Evolutionary conservation across 2,888 invertebrate species (phyloP).

Genomic region (Andrena trimmerana): DNA sequence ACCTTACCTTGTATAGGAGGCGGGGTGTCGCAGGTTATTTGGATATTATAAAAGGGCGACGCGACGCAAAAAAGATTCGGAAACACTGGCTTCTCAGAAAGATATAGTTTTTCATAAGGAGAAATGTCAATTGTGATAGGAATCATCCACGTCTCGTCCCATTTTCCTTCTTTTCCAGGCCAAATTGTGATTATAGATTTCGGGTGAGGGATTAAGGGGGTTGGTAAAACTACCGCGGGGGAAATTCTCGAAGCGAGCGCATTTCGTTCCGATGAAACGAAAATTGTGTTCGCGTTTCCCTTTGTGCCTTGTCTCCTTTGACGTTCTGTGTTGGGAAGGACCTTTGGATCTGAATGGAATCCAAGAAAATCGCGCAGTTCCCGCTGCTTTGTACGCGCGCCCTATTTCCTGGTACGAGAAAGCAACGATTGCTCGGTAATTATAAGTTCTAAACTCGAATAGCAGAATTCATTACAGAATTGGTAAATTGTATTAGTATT

Average conservation of each 20-base stretch:
- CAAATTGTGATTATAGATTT: neutral
- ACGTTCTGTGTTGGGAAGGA: conserved; percentile 8
- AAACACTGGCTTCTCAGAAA: too few relatives aligned
- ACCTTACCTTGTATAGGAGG: too few relatives aligned
- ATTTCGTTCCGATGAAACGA: conserved; percentile 25
- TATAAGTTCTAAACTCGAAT: neutral
- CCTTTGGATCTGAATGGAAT: conserved; percentile 28
- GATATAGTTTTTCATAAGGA: too few relatives aligned
- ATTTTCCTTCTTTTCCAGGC: neutral
- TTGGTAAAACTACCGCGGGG: neutral
- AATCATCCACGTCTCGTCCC: neutral
- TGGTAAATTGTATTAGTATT: neutral
- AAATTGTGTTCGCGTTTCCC: conserved; percentile 46
- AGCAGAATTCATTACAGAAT: neutral
- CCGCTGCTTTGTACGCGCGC: neutral
- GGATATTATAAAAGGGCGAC: too few relatives aligned
- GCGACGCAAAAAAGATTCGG: too few relatives aligned
- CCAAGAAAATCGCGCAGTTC: conserved; percentile 34
- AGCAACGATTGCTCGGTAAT: conserved; percentile 2
- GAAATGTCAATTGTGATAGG: neutral
- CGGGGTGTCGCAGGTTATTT: too few relatives aligned
- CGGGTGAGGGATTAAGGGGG: neutral
- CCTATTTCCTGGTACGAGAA: neutral
- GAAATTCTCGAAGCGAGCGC: conserved; percentile 22
- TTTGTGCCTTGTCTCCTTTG: conserved; percentile 40